phyloP scores from a whole-genome alignment of 2,888 invertebrate species.

The Lypha dubia region DNA sequence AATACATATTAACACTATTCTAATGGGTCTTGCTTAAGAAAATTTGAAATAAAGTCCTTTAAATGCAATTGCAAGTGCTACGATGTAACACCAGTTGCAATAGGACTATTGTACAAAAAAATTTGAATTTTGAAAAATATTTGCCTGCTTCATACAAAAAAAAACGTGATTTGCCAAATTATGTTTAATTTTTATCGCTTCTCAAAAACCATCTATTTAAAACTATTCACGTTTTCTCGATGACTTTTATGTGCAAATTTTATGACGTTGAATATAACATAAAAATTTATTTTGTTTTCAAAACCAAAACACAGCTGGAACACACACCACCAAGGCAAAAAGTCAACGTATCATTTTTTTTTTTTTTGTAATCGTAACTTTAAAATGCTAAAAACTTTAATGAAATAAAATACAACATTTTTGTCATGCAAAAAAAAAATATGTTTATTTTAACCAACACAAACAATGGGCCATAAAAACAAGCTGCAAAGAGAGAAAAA shows the following conservation, averaged over 20 bases:
- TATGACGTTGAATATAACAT: conserved; percentile 10
- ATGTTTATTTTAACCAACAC: no score
- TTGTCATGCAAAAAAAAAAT: conserved; percentile 5
- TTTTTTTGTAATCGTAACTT: conserved; percentile 4
- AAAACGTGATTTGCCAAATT: conserved; percentile 50
- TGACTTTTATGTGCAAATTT: conserved; percentile 43
- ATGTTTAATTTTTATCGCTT: neutral
- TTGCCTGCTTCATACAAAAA: neutral
- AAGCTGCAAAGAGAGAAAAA: neutral
- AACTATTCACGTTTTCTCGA: conserved; percentile 50
- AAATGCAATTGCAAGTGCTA: no score
- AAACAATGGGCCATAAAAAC: conserved; percentile 28
- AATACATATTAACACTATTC: no score
- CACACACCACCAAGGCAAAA: neutral
- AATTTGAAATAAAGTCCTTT: no score
- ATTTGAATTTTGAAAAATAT: neutral
- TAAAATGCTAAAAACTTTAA: conserved; percentile 23
- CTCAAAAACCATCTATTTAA: conserved; percentile 17
- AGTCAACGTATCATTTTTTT: conserved; percentile 17
- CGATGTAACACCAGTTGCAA: no score
- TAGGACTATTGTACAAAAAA: neutral
- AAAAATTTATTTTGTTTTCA: conserved; percentile 23
- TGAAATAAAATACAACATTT: conserved; percentile 13
- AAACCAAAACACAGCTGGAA: conserved; percentile 45
- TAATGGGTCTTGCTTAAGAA: no score